These are phyloP conservation scores for Thalassoma bifasciatum DNA, from an alignment of 2,113 vertebrate species.

Conservation along the genomic window DNA sequence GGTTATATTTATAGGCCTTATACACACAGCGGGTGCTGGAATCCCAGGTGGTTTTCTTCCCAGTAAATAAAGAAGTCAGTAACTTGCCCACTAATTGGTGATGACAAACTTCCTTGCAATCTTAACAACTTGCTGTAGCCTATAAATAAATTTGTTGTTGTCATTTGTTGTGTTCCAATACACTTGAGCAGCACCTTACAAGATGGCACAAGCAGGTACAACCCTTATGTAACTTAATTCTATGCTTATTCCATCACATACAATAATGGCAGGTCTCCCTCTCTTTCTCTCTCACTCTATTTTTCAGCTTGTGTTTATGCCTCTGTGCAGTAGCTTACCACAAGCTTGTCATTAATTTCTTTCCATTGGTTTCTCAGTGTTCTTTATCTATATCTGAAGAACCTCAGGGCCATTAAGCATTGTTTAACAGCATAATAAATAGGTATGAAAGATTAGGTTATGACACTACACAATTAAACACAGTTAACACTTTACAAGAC, in stretches of 20 bases:
- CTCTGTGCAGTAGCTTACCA: neutral
- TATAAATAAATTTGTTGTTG: neutral
- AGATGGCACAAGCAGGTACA: slow-evolving; percentile 12
- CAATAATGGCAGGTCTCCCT: slow-evolving; percentile 1
- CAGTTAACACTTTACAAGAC: slow-evolving; percentile 43
- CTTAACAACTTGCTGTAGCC: slow-evolving; percentile 3
- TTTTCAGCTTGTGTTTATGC: slow-evolving; percentile 1
- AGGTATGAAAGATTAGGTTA: slow-evolving; percentile 40
- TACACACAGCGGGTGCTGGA: slow-evolving; percentile 13
- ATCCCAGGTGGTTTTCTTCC: slow-evolving; percentile 33
- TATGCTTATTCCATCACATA: slow-evolving; percentile 25
- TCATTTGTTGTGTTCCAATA: slow-evolving; percentile 7
- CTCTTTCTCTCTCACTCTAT: neutral
- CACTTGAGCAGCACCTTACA: slow-evolving; percentile 26
- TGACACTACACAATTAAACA: slow-evolving; percentile 51
- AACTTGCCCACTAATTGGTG: slow-evolving; percentile 23
- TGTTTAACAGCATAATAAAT: slow-evolving; percentile 44
- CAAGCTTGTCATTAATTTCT: slow-evolving; percentile 51
- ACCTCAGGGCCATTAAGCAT: slow-evolving; percentile 21
- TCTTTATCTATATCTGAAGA: slow-evolving; percentile 8
- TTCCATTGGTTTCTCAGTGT: slow-evolving; percentile 20
- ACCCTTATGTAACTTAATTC: slow-evolving; percentile 21
- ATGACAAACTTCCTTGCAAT: slow-evolving; percentile 19
- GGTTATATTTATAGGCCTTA: neutral
- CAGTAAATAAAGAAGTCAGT: slow-evolving; percentile 26